These are phyloP conservation scores for Chelidonichthys spinosus DNA, from an alignment of 2,797 vertebrate species.

Conservation along the genomic window DNA sequence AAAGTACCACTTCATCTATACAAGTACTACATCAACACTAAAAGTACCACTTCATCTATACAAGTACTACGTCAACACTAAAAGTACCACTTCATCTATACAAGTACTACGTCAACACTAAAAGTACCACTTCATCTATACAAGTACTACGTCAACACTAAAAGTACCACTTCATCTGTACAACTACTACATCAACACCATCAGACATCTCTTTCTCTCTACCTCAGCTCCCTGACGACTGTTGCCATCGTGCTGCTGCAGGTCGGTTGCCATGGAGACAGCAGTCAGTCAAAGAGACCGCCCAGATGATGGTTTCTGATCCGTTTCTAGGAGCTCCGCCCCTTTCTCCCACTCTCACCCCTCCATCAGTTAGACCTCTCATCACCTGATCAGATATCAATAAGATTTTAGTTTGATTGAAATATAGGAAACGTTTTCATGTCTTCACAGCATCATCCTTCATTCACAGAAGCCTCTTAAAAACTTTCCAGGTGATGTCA, in stretches of 20 bases:
- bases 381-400: too few species aligned
- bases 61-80: background rate
- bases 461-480: too few species aligned
- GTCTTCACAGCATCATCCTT: too few species aligned
- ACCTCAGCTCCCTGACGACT: conserved; percentile 1
- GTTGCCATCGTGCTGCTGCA: conserved; percentile 56
- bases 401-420: too few species aligned
- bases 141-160: background rate
- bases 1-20: background rate
- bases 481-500: too few species aligned
- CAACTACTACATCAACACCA: background rate
- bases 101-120: background rate
- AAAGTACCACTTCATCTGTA: background rate
- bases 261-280: conserved; percentile 47
- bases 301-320: conserved; percentile 50
- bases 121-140: background rate
- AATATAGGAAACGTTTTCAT: too few species aligned
- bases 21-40: background rate
- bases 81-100: background rate
- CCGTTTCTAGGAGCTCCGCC: background rate
- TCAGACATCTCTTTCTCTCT: background rate
- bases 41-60: background rate
- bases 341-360: too few species aligned
- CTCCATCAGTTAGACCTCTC: too few species aligned
- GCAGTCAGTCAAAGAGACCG: background rate